A percentile compares a stretch with the other conserved stretches of the same genome.
Evolutionary conservation across 2,888 invertebrate species (phyloP).

Genomic region (Caenorhabditis virilis): DNA sequence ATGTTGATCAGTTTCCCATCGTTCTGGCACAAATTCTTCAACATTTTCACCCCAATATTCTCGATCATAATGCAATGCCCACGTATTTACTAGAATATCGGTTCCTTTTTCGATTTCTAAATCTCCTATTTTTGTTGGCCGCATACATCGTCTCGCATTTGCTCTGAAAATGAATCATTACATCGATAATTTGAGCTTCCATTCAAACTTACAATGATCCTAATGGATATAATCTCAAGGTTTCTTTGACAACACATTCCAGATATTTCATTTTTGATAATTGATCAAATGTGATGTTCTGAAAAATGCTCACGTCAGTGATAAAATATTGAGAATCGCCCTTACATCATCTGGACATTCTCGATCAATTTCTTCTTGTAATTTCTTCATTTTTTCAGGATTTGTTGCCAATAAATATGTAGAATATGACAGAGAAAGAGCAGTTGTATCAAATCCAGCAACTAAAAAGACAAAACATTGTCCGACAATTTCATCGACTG

Average conservation of each 20-base stretch:
- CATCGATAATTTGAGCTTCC: not conserved
- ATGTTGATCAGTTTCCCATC: conserved; percentile 18
- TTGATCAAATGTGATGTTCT: conserved; percentile 28
- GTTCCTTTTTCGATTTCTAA: conserved; percentile 40
- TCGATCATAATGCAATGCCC: conserved; percentile 14
- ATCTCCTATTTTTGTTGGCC: conserved; percentile 55
- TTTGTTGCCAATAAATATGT: conserved; percentile 71
- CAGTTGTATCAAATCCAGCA: conserved; percentile 73
- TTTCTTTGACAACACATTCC: conserved; percentile 47
- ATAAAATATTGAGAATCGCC: no score
- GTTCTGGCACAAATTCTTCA: conserved; percentile 29
- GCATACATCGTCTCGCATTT: conserved; percentile 29
- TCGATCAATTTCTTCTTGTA: conserved; percentile 36
- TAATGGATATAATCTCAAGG: conserved; percentile 38
- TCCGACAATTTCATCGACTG: conserved; percentile 67
- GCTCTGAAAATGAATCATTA: conserved; percentile 22
- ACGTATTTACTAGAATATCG: conserved; percentile 37
- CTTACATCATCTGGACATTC: conserved; percentile 21
- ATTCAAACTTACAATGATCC: not conserved
- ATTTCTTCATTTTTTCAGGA: conserved; percentile 52
- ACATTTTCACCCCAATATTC: conserved; percentile 50
- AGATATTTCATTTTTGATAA: conserved; percentile 43
- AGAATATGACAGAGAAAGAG: conserved; percentile 71
- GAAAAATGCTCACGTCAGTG: no score
- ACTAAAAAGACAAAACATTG: conserved; percentile 71